These are phyloP conservation scores for Microcebus ravelobensis DNA, from an alignment of 2,113 vertebrate species.

Conservation along the genomic window DNA sequence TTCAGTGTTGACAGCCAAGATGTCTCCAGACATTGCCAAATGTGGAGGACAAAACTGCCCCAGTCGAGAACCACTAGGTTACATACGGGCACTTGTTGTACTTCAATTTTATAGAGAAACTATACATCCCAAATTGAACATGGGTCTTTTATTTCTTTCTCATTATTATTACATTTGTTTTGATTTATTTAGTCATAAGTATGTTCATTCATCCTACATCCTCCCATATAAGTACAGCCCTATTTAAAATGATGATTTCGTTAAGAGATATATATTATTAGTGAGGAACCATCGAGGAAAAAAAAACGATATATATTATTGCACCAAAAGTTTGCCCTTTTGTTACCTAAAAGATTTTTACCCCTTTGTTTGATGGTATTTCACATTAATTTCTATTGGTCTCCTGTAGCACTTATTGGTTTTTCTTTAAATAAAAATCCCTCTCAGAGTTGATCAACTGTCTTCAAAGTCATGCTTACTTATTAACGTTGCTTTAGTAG, in stretches of 20 bases:
- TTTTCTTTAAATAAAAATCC: conserved; percentile 1
- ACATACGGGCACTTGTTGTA: not conserved
- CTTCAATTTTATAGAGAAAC: conserved; percentile 37
- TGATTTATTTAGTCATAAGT: not conserved
- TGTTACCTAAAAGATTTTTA: not conserved
- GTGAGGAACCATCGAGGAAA: too few relatives aligned
- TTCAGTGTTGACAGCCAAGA: not conserved
- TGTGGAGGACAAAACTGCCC: not conserved
- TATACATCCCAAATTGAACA: conserved; percentile 9
- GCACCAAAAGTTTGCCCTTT: not conserved
- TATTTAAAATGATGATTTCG: conserved; percentile 23
- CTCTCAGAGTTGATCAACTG: not conserved
- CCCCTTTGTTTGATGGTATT: not conserved
- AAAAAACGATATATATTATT: not conserved
- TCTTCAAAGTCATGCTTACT: not conserved
- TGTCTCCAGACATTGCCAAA: not conserved
- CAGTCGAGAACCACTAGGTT: not conserved
- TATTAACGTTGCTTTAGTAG: not conserved
- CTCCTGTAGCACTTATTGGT: not conserved
- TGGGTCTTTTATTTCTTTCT: not conserved
- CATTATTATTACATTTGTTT: not conserved
- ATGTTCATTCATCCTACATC: not conserved
- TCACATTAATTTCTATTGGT: not conserved
- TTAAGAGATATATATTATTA: not conserved
- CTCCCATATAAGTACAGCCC: not conserved